A percentile compares a stretch with the other conserved stretches of the same genome.
These are phyloP conservation scores for Lagria hirta DNA, from an alignment of 2,888 invertebrate species.

Conservation along the genomic window DNA sequence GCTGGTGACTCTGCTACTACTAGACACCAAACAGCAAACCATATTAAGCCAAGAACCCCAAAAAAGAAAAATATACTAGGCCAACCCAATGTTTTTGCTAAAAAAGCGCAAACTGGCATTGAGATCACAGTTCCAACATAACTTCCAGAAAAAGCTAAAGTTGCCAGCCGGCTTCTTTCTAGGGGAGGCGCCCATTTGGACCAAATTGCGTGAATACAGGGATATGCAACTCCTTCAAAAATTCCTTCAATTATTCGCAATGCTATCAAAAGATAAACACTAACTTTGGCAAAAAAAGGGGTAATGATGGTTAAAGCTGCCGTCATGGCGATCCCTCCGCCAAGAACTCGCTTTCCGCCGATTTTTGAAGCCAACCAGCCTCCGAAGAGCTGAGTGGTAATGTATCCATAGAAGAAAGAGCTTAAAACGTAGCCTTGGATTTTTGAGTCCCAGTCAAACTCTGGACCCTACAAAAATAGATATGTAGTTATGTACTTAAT, in stretches of 20 bases:
- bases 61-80: conserved; percentile 81
- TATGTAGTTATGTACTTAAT: too few relatives aligned
- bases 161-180: conserved; percentile 77
- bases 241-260: conserved; percentile 58
- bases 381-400: conserved; percentile 79
- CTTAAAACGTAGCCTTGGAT: conserved; percentile 78
- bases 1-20: conserved; percentile 74
- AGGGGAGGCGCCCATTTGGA: conserved; percentile 78
- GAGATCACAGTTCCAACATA: conserved; percentile 84
- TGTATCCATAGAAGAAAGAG: conserved; percentile 89
- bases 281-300: conserved; percentile 74
- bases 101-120: conserved; percentile 74
- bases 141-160: conserved; percentile 82
- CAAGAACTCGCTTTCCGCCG: conserved; percentile 84
- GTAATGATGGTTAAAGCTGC: conserved; percentile 79
- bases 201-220: conserved; percentile 83
- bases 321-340: conserved; percentile 75
- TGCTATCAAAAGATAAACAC: conserved; percentile 68
- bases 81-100: conserved; percentile 76
- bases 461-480: conserved; percentile 58
- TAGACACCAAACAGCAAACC: conserved; percentile 71
- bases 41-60: conserved; percentile 62
- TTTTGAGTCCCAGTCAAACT: conserved; percentile 79
- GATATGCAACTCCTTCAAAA: conserved; percentile 70
- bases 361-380: conserved; percentile 81